Conservation (phyloP, 2,888 invertebrate genomes). For the Drosophila mayaguana region DNA sequence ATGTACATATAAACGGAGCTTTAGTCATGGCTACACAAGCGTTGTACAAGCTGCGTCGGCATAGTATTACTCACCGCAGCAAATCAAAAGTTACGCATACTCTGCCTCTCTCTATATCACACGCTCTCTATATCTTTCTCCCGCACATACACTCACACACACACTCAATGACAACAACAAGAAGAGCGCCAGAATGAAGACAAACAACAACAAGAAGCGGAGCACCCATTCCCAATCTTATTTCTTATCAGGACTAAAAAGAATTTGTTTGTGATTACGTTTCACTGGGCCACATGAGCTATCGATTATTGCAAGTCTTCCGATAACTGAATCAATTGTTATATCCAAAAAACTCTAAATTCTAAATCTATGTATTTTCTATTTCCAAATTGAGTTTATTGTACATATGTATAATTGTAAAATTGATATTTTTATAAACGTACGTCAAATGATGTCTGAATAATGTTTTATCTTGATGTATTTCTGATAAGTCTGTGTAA, state of each 20-base stretch:
- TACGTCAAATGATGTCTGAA: not conserved
- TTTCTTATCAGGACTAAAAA: slow-evolving; percentile 44
- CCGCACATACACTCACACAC: slow-evolving; percentile 22
- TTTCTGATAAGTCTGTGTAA: too few relatives aligned
- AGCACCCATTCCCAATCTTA: slow-evolving; percentile 36
- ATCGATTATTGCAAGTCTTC: slow-evolving; percentile 22
- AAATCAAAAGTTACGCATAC: slow-evolving; percentile 58
- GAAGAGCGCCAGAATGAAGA: slow-evolving; percentile 37
- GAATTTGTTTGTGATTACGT: slow-evolving; percentile 48
- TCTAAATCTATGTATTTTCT: not conserved
- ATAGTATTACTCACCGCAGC: slow-evolving; percentile 65
- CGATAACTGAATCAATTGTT: not conserved
- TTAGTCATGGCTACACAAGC: slow-evolving; percentile 60
- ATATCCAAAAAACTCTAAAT: not conserved
- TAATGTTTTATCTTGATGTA: not conserved
- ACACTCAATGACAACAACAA: slow-evolving; percentile 17
- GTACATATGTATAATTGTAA: not conserved
- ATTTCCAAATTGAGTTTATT: not conserved
- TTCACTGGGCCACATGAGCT: not conserved
- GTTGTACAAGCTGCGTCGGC: slow-evolving; percentile 32
- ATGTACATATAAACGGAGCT: slow-evolving; percentile 18
- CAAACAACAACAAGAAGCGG: slow-evolving; percentile 17
- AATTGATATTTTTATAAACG: not conserved
- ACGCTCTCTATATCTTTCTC: not conserved
- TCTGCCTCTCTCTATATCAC: slow-evolving; percentile 5